Evolutionary conservation across 2,797 vertebrate species (phyloP), one percentile per base, ranked within the genome.

Genomic region (Coluber constrictor): DNA sequence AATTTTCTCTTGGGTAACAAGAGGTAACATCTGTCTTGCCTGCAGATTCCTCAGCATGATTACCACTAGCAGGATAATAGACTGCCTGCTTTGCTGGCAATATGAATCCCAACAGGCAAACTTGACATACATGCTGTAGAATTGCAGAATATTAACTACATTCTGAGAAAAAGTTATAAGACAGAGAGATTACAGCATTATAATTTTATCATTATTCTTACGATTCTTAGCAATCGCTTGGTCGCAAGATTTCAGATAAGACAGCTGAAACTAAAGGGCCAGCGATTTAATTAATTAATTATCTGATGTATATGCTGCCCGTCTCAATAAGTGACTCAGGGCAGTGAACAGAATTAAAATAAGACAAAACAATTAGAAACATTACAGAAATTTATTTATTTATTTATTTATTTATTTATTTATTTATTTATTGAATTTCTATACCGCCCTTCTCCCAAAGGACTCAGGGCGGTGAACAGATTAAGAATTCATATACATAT

Each of bases 101-200:
- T 88, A n/a, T 37, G 90, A 32, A 88, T 93, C 86, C 86, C 70
- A 47, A 43, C 47, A 89, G 87, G n/a, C 87, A 89, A 83, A 91
- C 88, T 66, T 91, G 66, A 86, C 90, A 88, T 70, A 88, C 54
- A 63, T 88, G 56, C 86, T 63, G n/a, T 93, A 90, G 90, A 91
- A 88, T 59, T 83, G 23, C 57, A 91, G 47, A 88, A 93, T 83
- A 91, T 55, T 61, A 88, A 32, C 56, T 57, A 66, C n/a, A 43
- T 79, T 79, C 37, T 91, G 86, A 23, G 23, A 18, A 54, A 25
- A 83, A 47, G 43, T 43, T 63, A 79, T 88, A 87, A 59, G 29
- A 43, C 3, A 2, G 47, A 59, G 23, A 90, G 74, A 32, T 12
- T 27, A 37, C 54, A 89, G 15, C 92, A 88, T 12, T 74, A 23